A percentile compares a stretch with the other conserved stretches of the same genome.
Conservation (phyloP, 2,113 vertebrate genomes). For the Laticauda colubrina region DNA sequence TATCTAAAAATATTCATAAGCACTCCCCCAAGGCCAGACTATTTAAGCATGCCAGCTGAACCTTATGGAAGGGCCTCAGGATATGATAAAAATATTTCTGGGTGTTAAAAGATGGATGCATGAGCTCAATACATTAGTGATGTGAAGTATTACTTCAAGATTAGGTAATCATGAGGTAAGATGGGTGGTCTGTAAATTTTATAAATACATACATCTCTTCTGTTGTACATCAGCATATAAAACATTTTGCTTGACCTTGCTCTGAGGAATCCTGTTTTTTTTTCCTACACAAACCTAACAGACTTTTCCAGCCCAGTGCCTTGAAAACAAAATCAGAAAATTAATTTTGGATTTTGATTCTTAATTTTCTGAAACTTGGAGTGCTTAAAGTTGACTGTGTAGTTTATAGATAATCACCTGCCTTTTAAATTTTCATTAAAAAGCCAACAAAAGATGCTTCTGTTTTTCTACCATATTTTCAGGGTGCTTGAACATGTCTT, state of each 20-base stretch:
- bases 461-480: background rate
- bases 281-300: constrained; percentile 11
- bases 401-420: background rate
- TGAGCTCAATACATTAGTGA: background rate
- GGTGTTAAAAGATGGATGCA: background rate
- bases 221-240: background rate
- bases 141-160: background rate
- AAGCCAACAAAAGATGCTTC: background rate
- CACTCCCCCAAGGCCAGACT: background rate
- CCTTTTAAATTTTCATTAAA: background rate
- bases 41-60: background rate
- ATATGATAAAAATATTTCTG: background rate
- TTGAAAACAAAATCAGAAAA: background rate
- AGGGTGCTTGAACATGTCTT: background rate
- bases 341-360: background rate
- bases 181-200: background rate
- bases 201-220: background rate
- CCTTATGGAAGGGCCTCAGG: background rate
- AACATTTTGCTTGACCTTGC: background rate
- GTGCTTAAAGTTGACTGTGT: background rate
- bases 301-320: background rate
- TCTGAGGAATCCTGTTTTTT: background rate
- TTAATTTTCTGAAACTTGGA: background rate
- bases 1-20: background rate
- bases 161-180: background rate